A percentile compares a stretch with the other conserved stretches of the same genome.
Conservation (phyloP, 2,113 vertebrate species). For the Centrocercus urophasianus region DNA sequence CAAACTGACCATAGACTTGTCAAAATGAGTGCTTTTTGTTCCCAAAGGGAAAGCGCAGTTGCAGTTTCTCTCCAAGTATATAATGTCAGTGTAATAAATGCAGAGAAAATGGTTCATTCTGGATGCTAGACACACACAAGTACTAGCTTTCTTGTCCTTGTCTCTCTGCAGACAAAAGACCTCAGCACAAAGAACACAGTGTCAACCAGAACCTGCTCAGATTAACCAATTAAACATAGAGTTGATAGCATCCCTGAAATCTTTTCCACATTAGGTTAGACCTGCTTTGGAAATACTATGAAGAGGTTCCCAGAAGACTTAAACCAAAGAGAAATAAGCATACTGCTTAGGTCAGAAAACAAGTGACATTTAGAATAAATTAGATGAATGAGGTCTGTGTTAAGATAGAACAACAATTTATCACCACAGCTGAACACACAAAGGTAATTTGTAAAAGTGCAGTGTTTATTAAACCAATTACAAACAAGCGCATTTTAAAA, state of each 20-base stretch:
- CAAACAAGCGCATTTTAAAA: not conserved
- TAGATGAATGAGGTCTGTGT: not conserved
- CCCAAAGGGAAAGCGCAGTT: not conserved
- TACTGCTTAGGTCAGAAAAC: not conserved
- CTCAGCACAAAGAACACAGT: not conserved
- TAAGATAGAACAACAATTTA: not conserved
- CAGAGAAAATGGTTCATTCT: not conserved
- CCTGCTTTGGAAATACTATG: not conserved
- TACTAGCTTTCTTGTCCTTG: not conserved
- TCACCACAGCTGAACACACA: not conserved
- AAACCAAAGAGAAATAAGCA: not conserved
- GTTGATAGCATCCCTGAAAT: not conserved
- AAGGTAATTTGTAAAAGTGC: slow-evolving; percentile 13
- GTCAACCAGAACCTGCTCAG: not conserved
- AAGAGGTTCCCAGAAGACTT: not conserved
- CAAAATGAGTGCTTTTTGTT: not conserved
- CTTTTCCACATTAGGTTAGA: not conserved
- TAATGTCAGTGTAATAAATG: slow-evolving; percentile 2
- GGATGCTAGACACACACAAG: not conserved
- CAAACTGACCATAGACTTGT: not conserved
- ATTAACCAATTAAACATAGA: not conserved
- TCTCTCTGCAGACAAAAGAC: slow-evolving; percentile 7
- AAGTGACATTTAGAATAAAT: not conserved
- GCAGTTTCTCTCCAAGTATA: not conserved
- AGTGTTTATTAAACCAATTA: not conserved